Percentiles rank a stretch among this genome's conserved stretches.
These are phyloP conservation scores for Cataglyphis rosenhaueri DNA, from an alignment of 2,888 invertebrate species.

Conservation along the genomic window DNA sequence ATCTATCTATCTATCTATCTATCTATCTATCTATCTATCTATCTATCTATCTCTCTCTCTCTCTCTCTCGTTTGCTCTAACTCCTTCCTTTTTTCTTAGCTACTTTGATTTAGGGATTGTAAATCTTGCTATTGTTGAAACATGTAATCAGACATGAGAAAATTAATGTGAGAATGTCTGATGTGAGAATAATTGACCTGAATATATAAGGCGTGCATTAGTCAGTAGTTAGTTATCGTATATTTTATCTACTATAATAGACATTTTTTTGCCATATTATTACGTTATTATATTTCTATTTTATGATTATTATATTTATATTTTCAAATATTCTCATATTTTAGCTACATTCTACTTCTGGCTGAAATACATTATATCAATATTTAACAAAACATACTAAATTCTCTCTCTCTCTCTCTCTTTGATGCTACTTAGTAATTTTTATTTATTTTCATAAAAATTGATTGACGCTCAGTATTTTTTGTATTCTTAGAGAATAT, in stretches of 20 bases:
- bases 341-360: background rate
- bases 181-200: slow-evolving; percentile 73
- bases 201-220: background rate
- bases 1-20: too few relatives aligned
- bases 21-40: too few relatives aligned
- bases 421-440: background rate
- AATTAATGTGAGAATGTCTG: slow-evolving; percentile 60
- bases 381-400: background rate
- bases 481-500: background rate
- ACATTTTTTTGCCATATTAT: background rate
- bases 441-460: background rate
- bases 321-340: background rate
- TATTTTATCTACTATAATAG: background rate
- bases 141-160: slow-evolving; percentile 71
- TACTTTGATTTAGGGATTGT: slow-evolving; percentile 75
- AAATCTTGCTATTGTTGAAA: slow-evolving; percentile 72
- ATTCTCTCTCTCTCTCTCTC: too few relatives aligned
- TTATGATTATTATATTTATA: background rate
- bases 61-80: background rate
- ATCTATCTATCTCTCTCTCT: background rate
- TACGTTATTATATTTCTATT: background rate
- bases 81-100: slow-evolving; percentile 13
- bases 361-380: background rate
- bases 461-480: background rate
- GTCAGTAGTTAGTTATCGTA: background rate